phyloP scores from a whole-genome alignment of 2,888 invertebrate genomes.

The Eupithecia subfuscata region DNA sequence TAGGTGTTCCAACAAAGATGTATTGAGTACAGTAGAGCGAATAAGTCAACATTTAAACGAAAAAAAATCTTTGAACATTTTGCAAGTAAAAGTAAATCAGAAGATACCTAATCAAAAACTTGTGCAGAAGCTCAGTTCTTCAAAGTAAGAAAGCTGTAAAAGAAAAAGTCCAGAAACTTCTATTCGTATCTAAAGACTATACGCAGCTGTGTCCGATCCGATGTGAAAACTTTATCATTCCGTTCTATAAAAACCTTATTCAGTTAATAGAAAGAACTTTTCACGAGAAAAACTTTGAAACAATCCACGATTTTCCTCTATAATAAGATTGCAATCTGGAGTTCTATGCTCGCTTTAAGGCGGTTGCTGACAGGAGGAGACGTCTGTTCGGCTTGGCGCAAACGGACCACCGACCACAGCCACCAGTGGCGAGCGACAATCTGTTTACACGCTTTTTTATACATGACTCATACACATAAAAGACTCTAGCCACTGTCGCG shows the following conservation, averaged over 20 bases:
- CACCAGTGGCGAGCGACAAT: too few species aligned
- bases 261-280: conserved; percentile 33
- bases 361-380: neutral
- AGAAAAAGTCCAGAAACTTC: conserved; percentile 16
- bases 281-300: conserved; percentile 27
- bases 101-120: neutral
- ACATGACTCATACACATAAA: too few species aligned
- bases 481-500: too few species aligned
- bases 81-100: neutral
- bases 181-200: conserved; percentile 12
- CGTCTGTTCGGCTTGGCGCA: neutral
- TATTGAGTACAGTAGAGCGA: neutral
- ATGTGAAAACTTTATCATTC: conserved; percentile 28
- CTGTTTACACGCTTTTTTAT: too few species aligned
- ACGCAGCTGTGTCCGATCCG: conserved; percentile 21
- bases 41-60: too few species aligned
- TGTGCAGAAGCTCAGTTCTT: conserved; percentile 5
- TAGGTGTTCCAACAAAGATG: neutral
- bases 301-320: conserved; percentile 26
- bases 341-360: conserved; percentile 13
- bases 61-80: neutral
- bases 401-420: too few species aligned
- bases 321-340: conserved; percentile 27
- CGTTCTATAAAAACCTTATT: conserved; percentile 38
- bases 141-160: conserved; percentile 14